Conservation (phyloP, 2,888 invertebrate genomes). For the Kryphioiulus occultus region DNA sequence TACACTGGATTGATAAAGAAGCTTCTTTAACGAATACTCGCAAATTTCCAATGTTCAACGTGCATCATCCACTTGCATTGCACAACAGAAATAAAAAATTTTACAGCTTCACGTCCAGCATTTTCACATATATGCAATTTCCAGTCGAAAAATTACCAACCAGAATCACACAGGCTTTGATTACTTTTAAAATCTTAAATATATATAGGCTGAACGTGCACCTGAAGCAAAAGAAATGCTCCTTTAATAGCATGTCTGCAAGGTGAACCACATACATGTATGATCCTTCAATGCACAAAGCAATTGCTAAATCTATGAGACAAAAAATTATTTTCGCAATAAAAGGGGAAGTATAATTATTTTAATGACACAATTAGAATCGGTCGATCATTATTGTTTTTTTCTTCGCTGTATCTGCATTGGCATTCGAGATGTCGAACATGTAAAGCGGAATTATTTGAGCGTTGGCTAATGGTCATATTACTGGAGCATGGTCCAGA, state of each 20-base stretch:
- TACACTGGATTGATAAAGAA: no score
- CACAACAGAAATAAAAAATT: no score
- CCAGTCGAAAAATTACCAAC: neutral
- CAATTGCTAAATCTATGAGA: neutral
- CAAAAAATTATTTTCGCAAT: neutral
- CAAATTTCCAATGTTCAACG: no score
- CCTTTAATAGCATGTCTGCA: neutral
- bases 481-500: neutral
- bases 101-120: neutral
- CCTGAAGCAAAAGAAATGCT: neutral
- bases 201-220: neutral
- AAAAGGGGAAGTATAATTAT: neutral
- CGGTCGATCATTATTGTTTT: neutral
- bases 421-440: neutral
- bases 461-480: neutral
- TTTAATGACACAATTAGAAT: slow-evolving; percentile 12
- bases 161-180: neutral
- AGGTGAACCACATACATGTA: slow-evolving; percentile 20
- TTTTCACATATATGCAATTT: neutral
- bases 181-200: neutral
- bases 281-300: neutral
- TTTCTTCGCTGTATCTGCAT: neutral
- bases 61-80: no score
- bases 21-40: no score
- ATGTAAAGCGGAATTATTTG: neutral